phyloP scores from a whole-genome alignment of 2,888 invertebrate genomes.

The Acleris cristana region DNA sequence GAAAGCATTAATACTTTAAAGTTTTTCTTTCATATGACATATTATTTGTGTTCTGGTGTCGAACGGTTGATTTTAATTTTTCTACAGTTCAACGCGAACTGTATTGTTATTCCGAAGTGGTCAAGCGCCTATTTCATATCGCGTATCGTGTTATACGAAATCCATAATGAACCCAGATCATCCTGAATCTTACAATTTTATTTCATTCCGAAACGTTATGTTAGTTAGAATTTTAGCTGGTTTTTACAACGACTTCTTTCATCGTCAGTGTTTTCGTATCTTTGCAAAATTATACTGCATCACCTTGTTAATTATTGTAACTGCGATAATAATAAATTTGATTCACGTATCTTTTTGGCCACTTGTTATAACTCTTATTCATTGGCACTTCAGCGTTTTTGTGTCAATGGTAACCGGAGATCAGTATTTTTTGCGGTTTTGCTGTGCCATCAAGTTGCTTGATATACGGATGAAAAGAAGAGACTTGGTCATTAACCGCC shows the following conservation, averaged over 20 bases:
- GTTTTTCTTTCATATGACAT: no score
- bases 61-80: no score
- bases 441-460: constrained; percentile 1
- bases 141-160: no score
- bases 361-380: background rate
- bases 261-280: background rate
- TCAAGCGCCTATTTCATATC: no score
- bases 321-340: background rate
- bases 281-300: constrained; percentile 4
- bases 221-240: constrained; percentile 3
- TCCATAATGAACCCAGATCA: background rate
- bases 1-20: no score
- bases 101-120: no score
- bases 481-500: background rate
- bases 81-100: no score
- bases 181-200: background rate
- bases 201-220: constrained; percentile 8
- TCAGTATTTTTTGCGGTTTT: constrained; percentile 2
- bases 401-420: constrained; percentile 17
- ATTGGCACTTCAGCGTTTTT: background rate
- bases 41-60: no score
- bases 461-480: background rate
- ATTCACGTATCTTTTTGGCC: background rate
- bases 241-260: constrained; percentile 21
- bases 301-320: background rate